Conservation (phyloP, 2,113 vertebrate genomes). For the Melanerpes formicivorus region DNA sequence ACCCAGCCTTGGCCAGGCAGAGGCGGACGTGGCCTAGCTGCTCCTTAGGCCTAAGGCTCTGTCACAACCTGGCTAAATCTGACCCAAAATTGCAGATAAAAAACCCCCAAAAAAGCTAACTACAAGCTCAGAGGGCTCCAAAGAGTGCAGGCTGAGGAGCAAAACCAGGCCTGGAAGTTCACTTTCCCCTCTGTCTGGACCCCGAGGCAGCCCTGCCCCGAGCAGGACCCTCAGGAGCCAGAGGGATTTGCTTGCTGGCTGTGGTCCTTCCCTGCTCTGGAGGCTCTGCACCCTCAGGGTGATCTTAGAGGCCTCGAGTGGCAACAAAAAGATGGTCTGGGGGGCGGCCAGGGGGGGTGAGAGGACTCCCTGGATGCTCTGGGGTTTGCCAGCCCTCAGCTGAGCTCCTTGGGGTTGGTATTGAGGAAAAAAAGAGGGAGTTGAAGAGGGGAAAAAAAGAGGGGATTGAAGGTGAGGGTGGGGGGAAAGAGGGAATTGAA, state of each 20-base stretch:
- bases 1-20: no score
- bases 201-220: background rate
- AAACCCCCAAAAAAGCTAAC: background rate
- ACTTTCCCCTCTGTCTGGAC: accelerated
- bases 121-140: accelerated
- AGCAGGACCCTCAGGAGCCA: no score
- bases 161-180: background rate
- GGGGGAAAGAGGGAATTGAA: background rate
- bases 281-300: background rate
- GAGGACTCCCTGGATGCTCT: no score
- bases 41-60: background rate
- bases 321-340: accelerated
- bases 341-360: background rate
- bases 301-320: accelerated
- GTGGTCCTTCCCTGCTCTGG: accelerated
- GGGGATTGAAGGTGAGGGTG: no score
- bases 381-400: background rate
- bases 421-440: background rate
- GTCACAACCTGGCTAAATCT: accelerated
- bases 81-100: accelerated
- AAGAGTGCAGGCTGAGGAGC: accelerated
- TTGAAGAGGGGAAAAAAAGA: background rate
- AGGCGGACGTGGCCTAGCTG: accelerated
- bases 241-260: background rate
- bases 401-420: accelerated